A percentile compares a stretch with the other conserved stretches of the same genome.
phyloP scores from a whole-genome alignment of 2,797 vertebrate species.

The Saxicola maurus region DNA sequence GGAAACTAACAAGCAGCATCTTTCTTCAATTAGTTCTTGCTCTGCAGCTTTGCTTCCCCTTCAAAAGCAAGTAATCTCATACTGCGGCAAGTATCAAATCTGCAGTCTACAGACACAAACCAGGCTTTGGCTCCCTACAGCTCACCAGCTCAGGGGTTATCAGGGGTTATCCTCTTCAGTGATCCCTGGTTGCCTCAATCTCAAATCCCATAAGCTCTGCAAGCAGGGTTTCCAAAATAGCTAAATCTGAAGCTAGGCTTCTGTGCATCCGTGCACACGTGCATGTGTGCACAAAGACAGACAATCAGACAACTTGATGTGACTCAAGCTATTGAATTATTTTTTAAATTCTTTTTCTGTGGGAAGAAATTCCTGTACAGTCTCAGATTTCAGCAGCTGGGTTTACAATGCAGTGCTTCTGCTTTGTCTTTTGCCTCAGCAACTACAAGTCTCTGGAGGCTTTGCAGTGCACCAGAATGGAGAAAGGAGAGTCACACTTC shows the following conservation, averaged over 20 bases:
- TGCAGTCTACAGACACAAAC: background rate
- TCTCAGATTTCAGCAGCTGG: background rate
- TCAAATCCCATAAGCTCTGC: background rate
- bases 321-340: background rate
- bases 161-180: background rate
- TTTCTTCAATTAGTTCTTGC: background rate
- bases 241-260: background rate
- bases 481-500: background rate
- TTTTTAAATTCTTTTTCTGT: background rate
- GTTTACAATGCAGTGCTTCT: background rate
- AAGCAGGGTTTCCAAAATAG: background rate
- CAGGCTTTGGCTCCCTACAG: background rate
- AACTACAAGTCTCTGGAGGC: background rate
- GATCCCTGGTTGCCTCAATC: background rate
- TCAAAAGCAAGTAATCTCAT: background rate
- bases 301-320: background rate
- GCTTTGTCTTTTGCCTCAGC: background rate
- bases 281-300: accelerated
- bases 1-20: background rate
- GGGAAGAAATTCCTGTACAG: background rate
- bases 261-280: accelerated
- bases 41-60: background rate
- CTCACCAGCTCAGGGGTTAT: background rate
- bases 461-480: background rate
- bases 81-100: background rate